These are phyloP conservation scores for Malurus splendens DNA, from an alignment of 2,797 vertebrate genomes.

Conservation along the genomic window DNA sequence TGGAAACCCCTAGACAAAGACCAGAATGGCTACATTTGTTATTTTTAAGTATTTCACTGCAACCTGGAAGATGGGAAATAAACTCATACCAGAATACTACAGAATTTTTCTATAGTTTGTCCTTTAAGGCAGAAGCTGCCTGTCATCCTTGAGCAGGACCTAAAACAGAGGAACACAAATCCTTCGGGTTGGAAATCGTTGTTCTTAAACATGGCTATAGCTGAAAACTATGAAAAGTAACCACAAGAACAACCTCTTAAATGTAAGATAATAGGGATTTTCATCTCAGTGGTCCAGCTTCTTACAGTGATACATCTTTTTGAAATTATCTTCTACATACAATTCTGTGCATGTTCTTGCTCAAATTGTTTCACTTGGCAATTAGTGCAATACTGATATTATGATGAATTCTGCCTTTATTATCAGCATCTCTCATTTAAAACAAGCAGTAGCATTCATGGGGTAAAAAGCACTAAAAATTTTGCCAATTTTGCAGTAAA, in stretches of 20 bases:
- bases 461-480: not conserved
- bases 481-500: not conserved
- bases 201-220: not conserved
- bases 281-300: not conserved
- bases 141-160: not conserved
- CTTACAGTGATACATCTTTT: not conserved
- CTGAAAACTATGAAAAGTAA: not conserved
- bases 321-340: not conserved
- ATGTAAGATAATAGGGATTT: not conserved
- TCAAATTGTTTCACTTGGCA: not conserved
- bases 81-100: not conserved
- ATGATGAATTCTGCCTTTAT: not conserved
- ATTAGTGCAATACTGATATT: not conserved
- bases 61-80: not conserved
- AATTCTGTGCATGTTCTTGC: not conserved
- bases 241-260: not conserved
- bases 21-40: not conserved
- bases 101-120: not conserved
- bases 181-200: not conserved
- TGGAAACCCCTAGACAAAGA: not conserved
- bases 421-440: not conserved
- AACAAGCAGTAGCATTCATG: not conserved
- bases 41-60: not conserved
- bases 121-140: not conserved
- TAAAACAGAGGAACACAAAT: not conserved